phyloP scores from a whole-genome alignment of 2,888 invertebrate genomes.

The Tanaodytes sp. region DNA sequence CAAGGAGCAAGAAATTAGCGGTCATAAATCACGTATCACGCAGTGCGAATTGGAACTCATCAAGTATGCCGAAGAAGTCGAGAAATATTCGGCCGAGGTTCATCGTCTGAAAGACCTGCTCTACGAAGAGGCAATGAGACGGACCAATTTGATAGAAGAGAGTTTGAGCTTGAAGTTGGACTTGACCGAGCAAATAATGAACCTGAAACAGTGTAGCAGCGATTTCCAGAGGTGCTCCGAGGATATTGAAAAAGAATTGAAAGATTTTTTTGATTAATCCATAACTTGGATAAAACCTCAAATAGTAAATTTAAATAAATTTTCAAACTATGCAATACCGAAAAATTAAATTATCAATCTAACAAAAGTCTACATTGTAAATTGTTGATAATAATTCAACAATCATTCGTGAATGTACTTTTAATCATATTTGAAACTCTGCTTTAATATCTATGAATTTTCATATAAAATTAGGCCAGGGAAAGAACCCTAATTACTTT shows the following conservation, averaged over 20 bases:
- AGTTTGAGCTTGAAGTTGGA: conserved; percentile 37
- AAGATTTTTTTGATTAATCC: too few species aligned
- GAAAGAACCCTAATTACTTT: too few species aligned
- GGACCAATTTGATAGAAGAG: conserved; percentile 56
- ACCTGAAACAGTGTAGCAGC: conserved; percentile 24
- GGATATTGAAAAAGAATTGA: conserved; percentile 12
- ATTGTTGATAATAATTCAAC: too few species aligned
- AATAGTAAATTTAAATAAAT: too few species aligned
- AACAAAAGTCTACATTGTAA: too few species aligned
- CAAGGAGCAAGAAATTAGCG: conserved; percentile 18
- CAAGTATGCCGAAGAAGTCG: conserved; percentile 44
- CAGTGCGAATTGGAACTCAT: conserved; percentile 42
- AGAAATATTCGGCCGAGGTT: conserved; percentile 42
- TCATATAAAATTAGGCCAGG: too few species aligned
- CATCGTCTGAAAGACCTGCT: conserved; percentile 73
- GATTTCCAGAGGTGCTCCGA: conserved; percentile 32
- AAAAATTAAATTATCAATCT: too few species aligned
- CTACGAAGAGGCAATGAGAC: conserved; percentile 62
- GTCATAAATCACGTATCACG: conserved; percentile 6
- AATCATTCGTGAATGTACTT: not conserved
- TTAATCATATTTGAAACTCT: too few species aligned
- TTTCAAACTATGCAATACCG: too few species aligned
- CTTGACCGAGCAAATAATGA: conserved; percentile 60
- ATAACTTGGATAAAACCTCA: too few species aligned
- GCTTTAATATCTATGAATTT: too few species aligned